A percentile compares a stretch with the other conserved stretches of the same genome.
These are phyloP conservation scores for Uria aalge DNA, from an alignment of 2,113 vertebrate species.

Conservation along the genomic window DNA sequence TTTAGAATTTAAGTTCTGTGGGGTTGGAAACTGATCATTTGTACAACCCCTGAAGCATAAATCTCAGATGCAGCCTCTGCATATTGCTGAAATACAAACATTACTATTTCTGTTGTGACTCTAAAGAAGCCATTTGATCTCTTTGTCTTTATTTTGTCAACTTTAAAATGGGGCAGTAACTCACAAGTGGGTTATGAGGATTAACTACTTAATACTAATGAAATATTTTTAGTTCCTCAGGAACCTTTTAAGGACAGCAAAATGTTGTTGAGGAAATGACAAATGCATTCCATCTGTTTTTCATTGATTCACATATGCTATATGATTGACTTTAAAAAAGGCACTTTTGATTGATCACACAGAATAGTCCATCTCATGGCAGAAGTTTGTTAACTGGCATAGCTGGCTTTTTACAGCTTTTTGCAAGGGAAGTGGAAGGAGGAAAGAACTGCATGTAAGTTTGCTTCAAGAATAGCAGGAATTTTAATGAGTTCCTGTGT, in stretches of 20 bases:
- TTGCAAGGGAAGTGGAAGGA: not conserved
- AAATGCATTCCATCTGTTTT: not conserved
- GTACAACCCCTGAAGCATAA: not conserved
- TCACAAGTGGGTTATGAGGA: not conserved
- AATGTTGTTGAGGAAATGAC: not conserved
- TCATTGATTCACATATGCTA: not conserved
- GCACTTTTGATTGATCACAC: not conserved
- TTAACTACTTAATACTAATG: not conserved
- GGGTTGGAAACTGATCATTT: not conserved
- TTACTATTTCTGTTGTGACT: not conserved
- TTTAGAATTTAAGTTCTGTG: not conserved
- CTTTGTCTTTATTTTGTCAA: not conserved
- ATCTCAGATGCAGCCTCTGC: not conserved
- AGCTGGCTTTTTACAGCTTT: not conserved
- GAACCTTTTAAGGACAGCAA: not conserved
- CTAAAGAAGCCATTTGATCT: not conserved
- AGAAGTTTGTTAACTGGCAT: not conserved
- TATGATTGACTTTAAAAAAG: not conserved
- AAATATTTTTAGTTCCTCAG: not conserved
- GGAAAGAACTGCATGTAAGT: not conserved
- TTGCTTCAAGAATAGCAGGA: conserved; percentile 56
- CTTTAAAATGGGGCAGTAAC: not conserved
- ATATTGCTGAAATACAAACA: not conserved
- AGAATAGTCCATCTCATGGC: not conserved
- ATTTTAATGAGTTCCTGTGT: conserved; percentile 71